phyloP scores from a whole-genome alignment of 2,113 vertebrate genomes.

The Callorhinus ursinus region DNA sequence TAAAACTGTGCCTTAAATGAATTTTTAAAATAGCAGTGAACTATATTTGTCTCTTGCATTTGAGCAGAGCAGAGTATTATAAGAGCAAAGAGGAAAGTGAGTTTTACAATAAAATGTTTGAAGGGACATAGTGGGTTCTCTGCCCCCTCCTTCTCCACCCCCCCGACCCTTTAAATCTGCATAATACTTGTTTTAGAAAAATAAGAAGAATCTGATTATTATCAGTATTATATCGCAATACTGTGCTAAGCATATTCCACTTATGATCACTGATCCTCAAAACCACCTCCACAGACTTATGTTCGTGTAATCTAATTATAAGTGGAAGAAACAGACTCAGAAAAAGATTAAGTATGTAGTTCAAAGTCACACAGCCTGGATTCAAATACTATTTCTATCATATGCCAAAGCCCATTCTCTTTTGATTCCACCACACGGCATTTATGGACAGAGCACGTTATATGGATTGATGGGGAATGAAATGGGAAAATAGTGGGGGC shows the following conservation, averaged over 20 bases:
- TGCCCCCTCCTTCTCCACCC: not conserved
- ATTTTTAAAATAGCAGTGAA: constrained; percentile 2
- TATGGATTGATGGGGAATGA: not conserved
- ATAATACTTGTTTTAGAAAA: not conserved
- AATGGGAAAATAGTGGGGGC: not conserved
- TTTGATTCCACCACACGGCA: not conserved
- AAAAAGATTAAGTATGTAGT: not conserved
- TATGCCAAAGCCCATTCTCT: not conserved
- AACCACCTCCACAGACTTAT: not conserved
- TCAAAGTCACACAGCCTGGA: not conserved
- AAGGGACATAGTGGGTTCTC: not conserved
- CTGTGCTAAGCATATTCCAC: not conserved
- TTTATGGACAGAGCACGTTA: not conserved
- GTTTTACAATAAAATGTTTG: not conserved
- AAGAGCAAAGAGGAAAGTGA: constrained; percentile 6
- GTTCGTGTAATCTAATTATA: not conserved
- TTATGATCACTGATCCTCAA: not conserved
- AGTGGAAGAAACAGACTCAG: not conserved
- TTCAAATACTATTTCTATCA: constrained; percentile 13
- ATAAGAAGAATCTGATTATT: not conserved
- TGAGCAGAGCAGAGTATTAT: not conserved
- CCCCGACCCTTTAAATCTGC: not conserved
- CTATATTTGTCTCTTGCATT: not conserved
- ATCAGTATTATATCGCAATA: not conserved
- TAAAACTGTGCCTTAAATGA: not conserved